Conservation (phyloP, 1,140 invertebrate genomes). For the Lordiphosa stackelbergi region DNA sequence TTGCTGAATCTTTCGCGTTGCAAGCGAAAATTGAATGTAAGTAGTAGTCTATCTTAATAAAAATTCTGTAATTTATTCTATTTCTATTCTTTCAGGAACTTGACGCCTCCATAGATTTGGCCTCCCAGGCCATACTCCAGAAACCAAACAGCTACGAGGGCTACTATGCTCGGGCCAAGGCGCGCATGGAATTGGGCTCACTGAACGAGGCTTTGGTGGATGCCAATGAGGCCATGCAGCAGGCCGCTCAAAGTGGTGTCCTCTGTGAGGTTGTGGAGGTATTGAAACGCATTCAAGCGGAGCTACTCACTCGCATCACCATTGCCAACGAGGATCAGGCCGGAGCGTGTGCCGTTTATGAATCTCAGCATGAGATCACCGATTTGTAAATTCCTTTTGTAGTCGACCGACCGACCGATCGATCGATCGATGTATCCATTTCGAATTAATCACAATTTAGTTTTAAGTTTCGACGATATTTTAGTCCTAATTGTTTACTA, state of each 20-base stretch:
- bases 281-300: slow-evolving; percentile 68
- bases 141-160: slow-evolving; percentile 94
- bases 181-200: slow-evolving; percentile 84
- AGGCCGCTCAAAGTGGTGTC: slow-evolving; percentile 69
- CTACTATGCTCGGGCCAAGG: slow-evolving; percentile 92
- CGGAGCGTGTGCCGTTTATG: slow-evolving; percentile 42
- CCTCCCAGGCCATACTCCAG: slow-evolving; percentile 88
- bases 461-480: slow-evolving; percentile 13
- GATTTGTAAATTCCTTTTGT: slow-evolving; percentile 68
- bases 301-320: slow-evolving; percentile 64
- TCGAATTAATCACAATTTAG: slow-evolving; percentile 47
- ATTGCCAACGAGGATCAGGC: slow-evolving; percentile 59
- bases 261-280: slow-evolving; percentile 68
- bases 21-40: slow-evolving; percentile 95
- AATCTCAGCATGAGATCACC: slow-evolving; percentile 75
- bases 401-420: slow-evolving; percentile 35
- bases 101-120: slow-evolving; percentile 90
- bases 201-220: slow-evolving; percentile 79
- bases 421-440: slow-evolving; percentile 28
- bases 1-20: slow-evolving; percentile 93
- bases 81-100: slow-evolving; percentile 80
- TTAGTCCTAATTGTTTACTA: slow-evolving; percentile 50
- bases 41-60: slow-evolving; percentile 62
- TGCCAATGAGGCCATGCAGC: slow-evolving; percentile 78
- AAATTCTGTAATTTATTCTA: not conserved